A percentile compares a stretch with the other conserved stretches of the same genome.
Conservation (phyloP, 2,113 vertebrate species). For the Podiceps cristatus region DNA sequence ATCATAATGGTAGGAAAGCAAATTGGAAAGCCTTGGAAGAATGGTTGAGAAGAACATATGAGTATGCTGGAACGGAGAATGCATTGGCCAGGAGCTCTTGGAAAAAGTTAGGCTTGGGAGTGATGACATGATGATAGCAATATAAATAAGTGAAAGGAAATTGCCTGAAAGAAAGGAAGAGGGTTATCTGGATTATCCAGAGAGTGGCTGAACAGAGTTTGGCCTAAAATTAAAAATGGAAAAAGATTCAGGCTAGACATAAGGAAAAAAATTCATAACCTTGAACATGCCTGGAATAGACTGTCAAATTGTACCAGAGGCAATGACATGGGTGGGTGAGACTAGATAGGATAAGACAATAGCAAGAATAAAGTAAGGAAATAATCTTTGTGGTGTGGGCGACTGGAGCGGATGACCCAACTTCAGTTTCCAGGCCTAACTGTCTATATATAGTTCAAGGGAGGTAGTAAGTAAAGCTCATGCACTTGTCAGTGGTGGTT, state of each 20-base stretch:
- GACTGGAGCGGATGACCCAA: not conserved
- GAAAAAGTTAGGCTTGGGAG: conserved; percentile 1
- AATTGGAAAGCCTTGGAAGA: not conserved
- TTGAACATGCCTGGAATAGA: conserved; percentile 37
- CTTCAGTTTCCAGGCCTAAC: not conserved
- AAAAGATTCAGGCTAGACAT: conserved; percentile 34
- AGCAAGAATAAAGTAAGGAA: conserved; percentile 43
- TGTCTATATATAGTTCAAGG: not conserved
- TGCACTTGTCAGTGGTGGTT: not conserved
- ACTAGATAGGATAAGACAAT: conserved; percentile 59
- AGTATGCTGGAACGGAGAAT: not conserved
- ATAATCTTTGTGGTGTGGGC: not conserved
- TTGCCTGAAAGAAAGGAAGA: conserved; percentile 63
- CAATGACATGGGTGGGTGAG: conserved; percentile 47
- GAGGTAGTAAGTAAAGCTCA: not conserved
- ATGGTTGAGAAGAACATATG: not conserved
- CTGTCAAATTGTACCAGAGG: not conserved
- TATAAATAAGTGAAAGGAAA: conserved; percentile 67
- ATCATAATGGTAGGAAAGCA: not conserved
- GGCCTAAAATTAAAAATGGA: conserved; percentile 66
- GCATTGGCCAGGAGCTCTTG: not conserved
- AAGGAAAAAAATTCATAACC: conserved; percentile 15
- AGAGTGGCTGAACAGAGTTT: conserved; percentile 39
- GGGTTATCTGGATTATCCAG: conserved; percentile 60
- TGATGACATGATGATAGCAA: conserved; percentile 46